These are phyloP conservation scores for Gymnopithys bicolor DNA, from an alignment of 2,797 vertebrate species.

Conservation along the genomic window DNA sequence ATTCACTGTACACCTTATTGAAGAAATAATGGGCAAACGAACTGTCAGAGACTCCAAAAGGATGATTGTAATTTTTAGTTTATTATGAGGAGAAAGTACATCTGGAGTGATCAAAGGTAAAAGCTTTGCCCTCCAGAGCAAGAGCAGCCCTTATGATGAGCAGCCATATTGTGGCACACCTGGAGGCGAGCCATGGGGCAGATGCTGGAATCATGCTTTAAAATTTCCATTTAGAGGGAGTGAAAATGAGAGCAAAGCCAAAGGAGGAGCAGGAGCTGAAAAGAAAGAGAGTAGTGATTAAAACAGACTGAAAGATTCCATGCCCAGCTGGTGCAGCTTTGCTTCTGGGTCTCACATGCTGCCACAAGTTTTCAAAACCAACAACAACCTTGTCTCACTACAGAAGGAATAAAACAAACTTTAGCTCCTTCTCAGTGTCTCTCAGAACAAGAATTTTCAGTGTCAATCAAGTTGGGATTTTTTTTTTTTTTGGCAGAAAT, in stretches of 20 bases:
- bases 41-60: neutral
- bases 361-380: conserved; percentile 32
- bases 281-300: neutral
- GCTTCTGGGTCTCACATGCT: conserved; percentile 34
- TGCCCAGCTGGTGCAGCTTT: neutral
- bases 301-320: neutral
- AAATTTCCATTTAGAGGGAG: neutral
- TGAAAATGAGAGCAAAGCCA: neutral
- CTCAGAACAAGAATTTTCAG: neutral
- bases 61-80: conserved; percentile 44
- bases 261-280: conserved; percentile 10
- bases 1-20: neutral
- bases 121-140: conserved; percentile 20
- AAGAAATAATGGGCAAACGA: conserved; percentile 46
- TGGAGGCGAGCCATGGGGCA: conserved; percentile 9
- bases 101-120: conserved; percentile 51
- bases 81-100: conserved; percentile 37
- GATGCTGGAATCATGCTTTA: neutral
- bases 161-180: conserved; percentile 35
- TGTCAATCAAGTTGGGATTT: neutral
- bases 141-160: neutral
- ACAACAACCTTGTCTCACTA: neutral
- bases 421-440: neutral
- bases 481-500: neutral
- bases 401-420: conserved; percentile 29